phyloP scores from a whole-genome alignment of 2,113 vertebrate species.

The Oostethus manadensis region DNA sequence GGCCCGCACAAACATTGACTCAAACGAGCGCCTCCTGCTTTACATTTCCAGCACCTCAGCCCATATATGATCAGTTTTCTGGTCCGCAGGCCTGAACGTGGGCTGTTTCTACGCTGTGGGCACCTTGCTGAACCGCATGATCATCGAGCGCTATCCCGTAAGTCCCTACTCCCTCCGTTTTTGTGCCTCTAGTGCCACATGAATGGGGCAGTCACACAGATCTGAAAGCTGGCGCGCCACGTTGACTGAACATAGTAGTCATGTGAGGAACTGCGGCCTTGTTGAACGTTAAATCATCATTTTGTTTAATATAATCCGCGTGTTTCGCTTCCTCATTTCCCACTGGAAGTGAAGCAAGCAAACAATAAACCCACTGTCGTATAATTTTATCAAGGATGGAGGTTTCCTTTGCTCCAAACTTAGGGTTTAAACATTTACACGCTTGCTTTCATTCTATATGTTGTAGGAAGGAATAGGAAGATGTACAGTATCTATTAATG shows the following conservation, averaged over 20 bases:
- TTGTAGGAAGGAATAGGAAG: too few species aligned
- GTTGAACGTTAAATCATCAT: background rate
- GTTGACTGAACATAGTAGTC: background rate
- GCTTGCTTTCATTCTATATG: too few species aligned
- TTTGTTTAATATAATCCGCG: background rate
- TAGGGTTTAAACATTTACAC: too few species aligned
- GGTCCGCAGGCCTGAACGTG: conserved; percentile 82
- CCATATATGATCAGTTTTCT: conserved; percentile 5
- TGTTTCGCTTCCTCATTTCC: background rate
- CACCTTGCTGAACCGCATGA: conserved; percentile 90
- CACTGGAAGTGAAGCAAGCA: background rate
- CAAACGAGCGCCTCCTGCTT: too few species aligned
- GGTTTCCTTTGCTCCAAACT: too few species aligned
- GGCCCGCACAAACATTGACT: too few species aligned
- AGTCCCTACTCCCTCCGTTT: conserved; percentile 50
- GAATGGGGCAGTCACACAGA: too few species aligned
- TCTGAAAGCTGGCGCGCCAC: background rate
- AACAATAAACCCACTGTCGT: too few species aligned
- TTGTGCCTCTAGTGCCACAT: too few species aligned
- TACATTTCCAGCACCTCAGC: background rate
- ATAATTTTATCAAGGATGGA: too few species aligned
- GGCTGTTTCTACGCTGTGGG: conserved; percentile 91
- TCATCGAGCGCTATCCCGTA: conserved; percentile 84
- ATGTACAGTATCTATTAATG: too few species aligned
- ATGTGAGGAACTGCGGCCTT: background rate